Evolutionary conservation across 2,888 invertebrate species (phyloP).

Genomic region (Dysmachus trigonus): DNA sequence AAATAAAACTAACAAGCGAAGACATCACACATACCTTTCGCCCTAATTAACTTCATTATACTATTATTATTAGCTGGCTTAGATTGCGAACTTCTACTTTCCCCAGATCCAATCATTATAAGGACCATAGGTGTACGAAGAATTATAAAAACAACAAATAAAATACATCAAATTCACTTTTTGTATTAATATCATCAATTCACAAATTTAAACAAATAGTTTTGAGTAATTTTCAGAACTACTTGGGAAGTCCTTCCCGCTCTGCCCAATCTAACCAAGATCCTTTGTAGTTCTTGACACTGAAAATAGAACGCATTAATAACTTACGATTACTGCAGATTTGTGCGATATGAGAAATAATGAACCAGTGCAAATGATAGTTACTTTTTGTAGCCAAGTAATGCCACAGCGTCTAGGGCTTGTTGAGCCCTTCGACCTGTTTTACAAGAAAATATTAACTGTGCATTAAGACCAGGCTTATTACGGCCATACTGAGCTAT

Average conservation of each 20-base stretch:
- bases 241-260: slow-evolving; percentile 56
- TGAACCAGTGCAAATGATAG: neutral
- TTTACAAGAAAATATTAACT: slow-evolving; percentile 75
- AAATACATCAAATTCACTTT: neutral
- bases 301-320: slow-evolving; percentile 9
- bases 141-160: neutral
- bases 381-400: slow-evolving; percentile 56
- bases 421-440: slow-evolving; percentile 72
- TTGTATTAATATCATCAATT: neutral
- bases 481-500: slow-evolving; percentile 53
- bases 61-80: too few species aligned
- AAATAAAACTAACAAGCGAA: too few species aligned
- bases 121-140: too few species aligned
- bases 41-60: too few species aligned
- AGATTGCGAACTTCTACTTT: too few species aligned
- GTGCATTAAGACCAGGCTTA: slow-evolving; percentile 68
- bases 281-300: slow-evolving; percentile 59
- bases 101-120: too few species aligned
- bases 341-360: slow-evolving; percentile 19
- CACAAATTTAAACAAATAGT: neutral
- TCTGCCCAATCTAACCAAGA: slow-evolving; percentile 62
- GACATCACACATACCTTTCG: too few species aligned
- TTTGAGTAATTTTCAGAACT: neutral
- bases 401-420: slow-evolving; percentile 68
- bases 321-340: neutral